Conservation (phyloP, 1,140 invertebrate species). For the Portunus trituberculatus region DNA sequence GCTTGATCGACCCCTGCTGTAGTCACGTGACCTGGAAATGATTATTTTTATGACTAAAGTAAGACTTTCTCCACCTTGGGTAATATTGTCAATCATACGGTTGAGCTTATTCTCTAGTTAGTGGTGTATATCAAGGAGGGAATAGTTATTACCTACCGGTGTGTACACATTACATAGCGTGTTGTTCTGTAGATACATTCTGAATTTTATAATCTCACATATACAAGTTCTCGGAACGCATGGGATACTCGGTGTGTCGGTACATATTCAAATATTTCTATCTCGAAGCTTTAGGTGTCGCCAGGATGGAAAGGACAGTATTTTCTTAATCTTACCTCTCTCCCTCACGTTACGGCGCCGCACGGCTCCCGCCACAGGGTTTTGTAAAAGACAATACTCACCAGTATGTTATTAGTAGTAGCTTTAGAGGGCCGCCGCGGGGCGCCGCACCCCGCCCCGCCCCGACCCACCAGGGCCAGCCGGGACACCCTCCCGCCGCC, state of each 20-base stretch:
- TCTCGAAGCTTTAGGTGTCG: slow-evolving; percentile 77
- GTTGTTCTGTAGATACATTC: slow-evolving; percentile 76
- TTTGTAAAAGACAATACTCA: slow-evolving; percentile 73
- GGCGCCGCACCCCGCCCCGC: not conserved
- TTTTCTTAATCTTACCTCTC: slow-evolving; percentile 74
- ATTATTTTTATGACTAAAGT: not conserved
- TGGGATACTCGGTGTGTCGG: slow-evolving; percentile 71
- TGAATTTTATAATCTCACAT: slow-evolving; percentile 77
- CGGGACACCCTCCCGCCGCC: not conserved
- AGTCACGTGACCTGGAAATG: not conserved
- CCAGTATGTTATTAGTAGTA: slow-evolving; percentile 43
- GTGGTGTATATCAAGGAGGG: slow-evolving; percentile 71
- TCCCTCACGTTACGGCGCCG: slow-evolving; percentile 1
- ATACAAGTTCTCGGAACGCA: slow-evolving; percentile 74
- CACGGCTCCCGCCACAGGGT: slow-evolving; percentile 71
- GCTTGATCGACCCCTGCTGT: no score
- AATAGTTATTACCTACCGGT: slow-evolving; percentile 72
- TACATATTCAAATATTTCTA: slow-evolving; percentile 76
- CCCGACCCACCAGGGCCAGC: not conserved
- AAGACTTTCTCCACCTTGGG: slow-evolving; percentile 7
- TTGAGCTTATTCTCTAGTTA: slow-evolving; percentile 77
- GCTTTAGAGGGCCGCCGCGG: slow-evolving; percentile 36
- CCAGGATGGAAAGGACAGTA: slow-evolving; percentile 68
- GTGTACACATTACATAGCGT: slow-evolving; percentile 67
- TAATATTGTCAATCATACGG: slow-evolving; percentile 70